Evolutionary conservation across 2,888 invertebrate genomes (phyloP).

Genomic region (Micoletzkya japonica): DNA sequence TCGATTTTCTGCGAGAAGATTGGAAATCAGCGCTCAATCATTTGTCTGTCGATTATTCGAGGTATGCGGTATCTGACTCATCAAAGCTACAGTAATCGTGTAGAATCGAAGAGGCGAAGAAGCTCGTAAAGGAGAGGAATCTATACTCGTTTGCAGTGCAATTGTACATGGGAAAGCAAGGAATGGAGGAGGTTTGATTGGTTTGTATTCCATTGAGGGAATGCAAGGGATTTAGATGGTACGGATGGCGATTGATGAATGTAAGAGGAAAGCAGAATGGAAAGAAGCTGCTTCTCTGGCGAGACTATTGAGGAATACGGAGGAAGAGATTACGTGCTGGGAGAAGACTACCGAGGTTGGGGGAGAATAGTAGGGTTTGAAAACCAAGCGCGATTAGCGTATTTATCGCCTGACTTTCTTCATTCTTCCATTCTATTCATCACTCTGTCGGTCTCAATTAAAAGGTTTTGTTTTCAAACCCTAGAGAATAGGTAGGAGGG

Average conservation of each 20-base stretch:
- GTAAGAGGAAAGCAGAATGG: slow-evolving; percentile 11
- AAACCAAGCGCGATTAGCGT: no score
- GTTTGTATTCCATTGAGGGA: not conserved
- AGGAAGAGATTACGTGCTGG: slow-evolving; percentile 1
- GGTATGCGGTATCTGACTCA: not conserved
- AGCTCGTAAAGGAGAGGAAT: not conserved
- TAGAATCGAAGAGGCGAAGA: slow-evolving; percentile 9
- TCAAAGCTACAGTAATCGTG: not conserved
- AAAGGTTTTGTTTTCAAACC: no score
- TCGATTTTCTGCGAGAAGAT: slow-evolving; percentile 18
- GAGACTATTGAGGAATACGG: not conserved
- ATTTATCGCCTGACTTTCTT: no score
- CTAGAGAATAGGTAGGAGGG: no score
- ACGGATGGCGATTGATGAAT: not conserved
- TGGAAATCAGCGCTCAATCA: not conserved
- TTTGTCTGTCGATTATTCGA: not conserved
- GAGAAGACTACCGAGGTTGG: slow-evolving; percentile 9
- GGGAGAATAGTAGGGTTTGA: no score
- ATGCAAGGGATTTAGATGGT: not conserved
- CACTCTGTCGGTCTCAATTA: no score
- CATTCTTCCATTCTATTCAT: no score
- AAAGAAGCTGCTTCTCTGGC: slow-evolving; percentile 6
- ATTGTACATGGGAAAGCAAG: not conserved
- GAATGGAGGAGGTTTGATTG: not conserved
- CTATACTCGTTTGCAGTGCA: slow-evolving; percentile 1